Evolutionary conservation across 2,888 invertebrate genomes (phyloP).

Genomic region (Aphidius colemani): DNA sequence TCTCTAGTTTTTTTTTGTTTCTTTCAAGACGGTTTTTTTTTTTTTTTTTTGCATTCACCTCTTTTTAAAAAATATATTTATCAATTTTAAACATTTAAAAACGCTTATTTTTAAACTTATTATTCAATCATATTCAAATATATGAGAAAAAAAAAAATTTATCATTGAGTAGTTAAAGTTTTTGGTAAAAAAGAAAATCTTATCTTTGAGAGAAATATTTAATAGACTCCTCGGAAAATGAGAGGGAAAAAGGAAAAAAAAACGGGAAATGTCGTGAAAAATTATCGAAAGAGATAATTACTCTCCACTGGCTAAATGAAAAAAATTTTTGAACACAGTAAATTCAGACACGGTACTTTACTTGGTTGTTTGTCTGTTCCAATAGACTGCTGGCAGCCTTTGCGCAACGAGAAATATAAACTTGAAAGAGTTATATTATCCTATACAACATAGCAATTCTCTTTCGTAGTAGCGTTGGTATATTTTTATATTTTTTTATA

Average conservation of each 20-base stretch:
- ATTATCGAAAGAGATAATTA: no score
- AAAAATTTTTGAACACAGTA: constrained; percentile 2
- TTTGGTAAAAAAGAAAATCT: no score
- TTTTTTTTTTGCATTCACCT: background rate
- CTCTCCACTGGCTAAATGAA: background rate
- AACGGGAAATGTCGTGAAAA: no score
- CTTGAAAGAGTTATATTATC: constrained; percentile 7
- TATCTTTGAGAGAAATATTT: no score
- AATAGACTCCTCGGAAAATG: background rate
- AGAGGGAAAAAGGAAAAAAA: background rate
- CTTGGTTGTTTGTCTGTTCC: constrained; percentile 13
- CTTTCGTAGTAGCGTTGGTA: constrained; percentile 8
- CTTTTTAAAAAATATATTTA: no score
- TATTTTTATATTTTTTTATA: background rate
- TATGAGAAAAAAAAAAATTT: no score
- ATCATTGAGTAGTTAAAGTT: no score
- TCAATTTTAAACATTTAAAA: background rate
- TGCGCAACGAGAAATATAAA: constrained; percentile 42
- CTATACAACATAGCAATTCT: background rate
- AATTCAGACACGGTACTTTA: no score
- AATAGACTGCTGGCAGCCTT: constrained; percentile 35
- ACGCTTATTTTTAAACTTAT: no score
- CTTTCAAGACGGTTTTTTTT: background rate
- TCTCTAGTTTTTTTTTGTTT: constrained; percentile 18
- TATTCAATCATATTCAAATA: no score